These are phyloP conservation scores for Hyperoplus immaculatus DNA, from an alignment of 2,797 vertebrate species.

Conservation along the genomic window DNA sequence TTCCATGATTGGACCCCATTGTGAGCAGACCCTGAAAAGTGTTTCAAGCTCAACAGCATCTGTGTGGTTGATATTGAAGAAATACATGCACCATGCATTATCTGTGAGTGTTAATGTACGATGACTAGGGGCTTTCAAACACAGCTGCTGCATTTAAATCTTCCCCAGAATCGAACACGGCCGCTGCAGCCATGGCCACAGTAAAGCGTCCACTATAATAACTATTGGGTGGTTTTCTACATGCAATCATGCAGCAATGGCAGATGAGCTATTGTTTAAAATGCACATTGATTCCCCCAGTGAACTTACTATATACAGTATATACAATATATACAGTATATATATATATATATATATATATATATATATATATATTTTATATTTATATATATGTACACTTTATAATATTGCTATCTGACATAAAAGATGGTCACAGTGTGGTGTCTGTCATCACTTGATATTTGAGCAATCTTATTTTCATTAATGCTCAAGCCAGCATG, in stretches of 20 bases:
- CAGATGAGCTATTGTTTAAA: conserved; percentile 19
- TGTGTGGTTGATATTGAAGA: conserved; percentile 25
- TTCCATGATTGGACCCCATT: conserved; percentile 36
- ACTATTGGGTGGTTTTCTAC: not conserved
- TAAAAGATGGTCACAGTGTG: too few species aligned
- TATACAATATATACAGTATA: too few species aligned
- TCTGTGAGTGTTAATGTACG: conserved; percentile 12
- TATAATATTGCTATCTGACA: too few species aligned
- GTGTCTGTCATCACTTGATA: too few species aligned
- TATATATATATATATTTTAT: too few species aligned
- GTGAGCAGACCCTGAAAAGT: conserved; percentile 15
- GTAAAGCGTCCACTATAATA: not conserved
- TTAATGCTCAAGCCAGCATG: too few species aligned
- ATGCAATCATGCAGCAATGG: not conserved
- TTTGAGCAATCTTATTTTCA: too few species aligned
- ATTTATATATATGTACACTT: too few species aligned
- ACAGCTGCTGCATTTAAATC: conserved; percentile 13
- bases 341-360: too few species aligned
- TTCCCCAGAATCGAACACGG: conserved; percentile 4
- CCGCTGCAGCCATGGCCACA: not conserved
- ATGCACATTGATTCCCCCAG: not conserved
- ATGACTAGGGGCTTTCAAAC: conserved; percentile 17
- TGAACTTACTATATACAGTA: too few species aligned
- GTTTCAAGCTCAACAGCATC: conserved; percentile 17
- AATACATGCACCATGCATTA: conserved; percentile 10